phyloP scores from a whole-genome alignment of 2,888 invertebrate species.

The Gisinianus flammeolus region DNA sequence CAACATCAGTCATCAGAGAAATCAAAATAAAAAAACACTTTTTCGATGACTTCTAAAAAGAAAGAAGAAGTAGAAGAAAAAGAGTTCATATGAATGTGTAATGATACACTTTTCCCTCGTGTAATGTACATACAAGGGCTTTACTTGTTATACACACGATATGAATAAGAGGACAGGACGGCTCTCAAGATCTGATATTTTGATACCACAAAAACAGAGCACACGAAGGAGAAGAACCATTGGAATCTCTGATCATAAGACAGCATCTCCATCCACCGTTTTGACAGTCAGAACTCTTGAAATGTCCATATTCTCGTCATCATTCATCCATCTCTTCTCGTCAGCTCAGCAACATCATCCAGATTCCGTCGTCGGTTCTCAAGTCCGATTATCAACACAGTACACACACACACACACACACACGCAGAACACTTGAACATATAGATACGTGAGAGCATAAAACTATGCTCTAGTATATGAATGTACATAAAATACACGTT shows the following conservation, averaged over 20 bases:
- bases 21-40: neutral
- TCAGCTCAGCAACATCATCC: neutral
- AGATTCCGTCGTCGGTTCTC: slow-evolving; percentile 2
- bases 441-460: too few species aligned
- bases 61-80: neutral
- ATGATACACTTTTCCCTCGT: neutral
- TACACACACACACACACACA: too few species aligned
- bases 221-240: neutral
- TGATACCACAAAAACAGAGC: neutral
- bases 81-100: neutral
- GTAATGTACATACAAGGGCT: neutral
- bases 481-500: too few species aligned
- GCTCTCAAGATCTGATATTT: neutral
- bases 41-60: neutral
- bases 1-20: neutral
- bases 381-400: slow-evolving; percentile 23
- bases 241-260: neutral
- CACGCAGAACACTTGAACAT: too few species aligned
- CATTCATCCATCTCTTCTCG: slow-evolving; percentile 25
- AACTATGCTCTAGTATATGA: too few species aligned
- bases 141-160: neutral
- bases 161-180: neutral
- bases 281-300: slow-evolving; percentile 30
- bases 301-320: slow-evolving; percentile 26
- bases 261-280: slow-evolving; percentile 27